These are phyloP conservation scores for Pyrocephalus nanus DNA, from an alignment of 2,797 vertebrate genomes.

Conservation along the genomic window DNA sequence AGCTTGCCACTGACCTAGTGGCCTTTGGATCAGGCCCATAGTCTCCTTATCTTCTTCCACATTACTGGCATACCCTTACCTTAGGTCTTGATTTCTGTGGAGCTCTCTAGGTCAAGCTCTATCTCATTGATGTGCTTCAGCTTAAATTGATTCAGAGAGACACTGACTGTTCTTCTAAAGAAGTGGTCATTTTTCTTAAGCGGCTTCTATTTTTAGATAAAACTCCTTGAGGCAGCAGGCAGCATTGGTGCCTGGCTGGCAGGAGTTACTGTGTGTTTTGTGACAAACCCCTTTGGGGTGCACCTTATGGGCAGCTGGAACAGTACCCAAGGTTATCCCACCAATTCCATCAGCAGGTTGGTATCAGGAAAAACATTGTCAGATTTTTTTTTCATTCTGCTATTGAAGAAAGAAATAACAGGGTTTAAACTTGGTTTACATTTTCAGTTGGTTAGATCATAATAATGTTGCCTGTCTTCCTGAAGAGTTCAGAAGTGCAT, in stretches of 20 bases:
- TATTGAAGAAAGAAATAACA: neutral
- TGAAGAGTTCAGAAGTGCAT: neutral
- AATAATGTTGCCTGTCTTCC: neutral
- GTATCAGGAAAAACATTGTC: neutral
- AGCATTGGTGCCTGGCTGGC: neutral
- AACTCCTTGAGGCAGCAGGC: constrained; percentile 14
- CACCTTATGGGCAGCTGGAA: neutral
- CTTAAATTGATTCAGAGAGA: constrained; percentile 62
- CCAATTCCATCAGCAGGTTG: neutral
- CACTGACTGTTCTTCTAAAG: constrained; percentile 53
- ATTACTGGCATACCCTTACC: constrained; percentile 30
- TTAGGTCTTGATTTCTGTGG: constrained; percentile 51
- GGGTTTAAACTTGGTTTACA: neutral
- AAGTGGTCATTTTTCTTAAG: constrained; percentile 66
- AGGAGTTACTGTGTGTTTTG: neutral
- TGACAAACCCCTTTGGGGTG: neutral
- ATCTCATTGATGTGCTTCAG: constrained; percentile 30
- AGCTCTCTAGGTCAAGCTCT: constrained; percentile 62
- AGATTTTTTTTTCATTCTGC: neutral
- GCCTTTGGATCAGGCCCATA: constrained; percentile 41
- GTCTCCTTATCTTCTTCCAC: constrained; percentile 40
- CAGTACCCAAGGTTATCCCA: neutral
- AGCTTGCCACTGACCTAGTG: constrained; percentile 43
- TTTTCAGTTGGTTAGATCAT: neutral
- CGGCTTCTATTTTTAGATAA: constrained; percentile 54